Base-by-base conservation (phyloP, 2,888 invertebrate species). In the Willowsia nigromaculata region DNA sequence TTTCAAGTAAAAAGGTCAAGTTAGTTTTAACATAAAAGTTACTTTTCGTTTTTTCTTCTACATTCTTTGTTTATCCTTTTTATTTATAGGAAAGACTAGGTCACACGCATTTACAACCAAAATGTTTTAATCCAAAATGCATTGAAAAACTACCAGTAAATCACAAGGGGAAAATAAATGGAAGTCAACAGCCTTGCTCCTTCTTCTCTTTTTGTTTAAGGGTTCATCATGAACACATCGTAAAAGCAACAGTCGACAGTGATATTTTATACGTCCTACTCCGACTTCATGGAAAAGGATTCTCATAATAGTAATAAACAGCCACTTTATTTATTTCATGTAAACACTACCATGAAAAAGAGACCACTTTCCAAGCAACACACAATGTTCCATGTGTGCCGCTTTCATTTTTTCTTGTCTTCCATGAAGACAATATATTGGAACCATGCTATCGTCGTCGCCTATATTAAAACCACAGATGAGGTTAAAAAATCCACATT, bases 211-310 rank as follows among this genome's bases (percentile, higher is more conserved):
- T 65, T 4, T 33, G 15, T n/a, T 18, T 33, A 33, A 30, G 65
- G 65, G 33, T 65, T 65, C 30, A 65, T 65, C 65, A 65, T 65
- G 18, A 9, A 7, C 1, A 9, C 65, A 33, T 33, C 30, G 2
- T 30, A 65, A 65, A 65, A 65, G 65, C 65, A 65, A 33, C 65
- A 65, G 65, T 59, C 59, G 11, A 59, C 25, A 25, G 59, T n/a
- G 27, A 59, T 59, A 25, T 15, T 50, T 15, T 18, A 59, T 11
- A 53, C n/a, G 13, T 13, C 2, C 15, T 50, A n/a, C 13, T 50
- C 9, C 13, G 50, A n/a, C n/a, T n/a, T n/a, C 50, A 15, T 13
- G 50, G 50, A 3, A 13, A 9, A 50, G n/a, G 50, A 50, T 37
- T 6, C 5, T 37, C 15, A 50, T 50, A 50, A 18, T 53, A 18